Evolutionary conservation across 1,140 invertebrate genomes (phyloP).

Genomic region (Leptinotarsa defecta): DNA sequence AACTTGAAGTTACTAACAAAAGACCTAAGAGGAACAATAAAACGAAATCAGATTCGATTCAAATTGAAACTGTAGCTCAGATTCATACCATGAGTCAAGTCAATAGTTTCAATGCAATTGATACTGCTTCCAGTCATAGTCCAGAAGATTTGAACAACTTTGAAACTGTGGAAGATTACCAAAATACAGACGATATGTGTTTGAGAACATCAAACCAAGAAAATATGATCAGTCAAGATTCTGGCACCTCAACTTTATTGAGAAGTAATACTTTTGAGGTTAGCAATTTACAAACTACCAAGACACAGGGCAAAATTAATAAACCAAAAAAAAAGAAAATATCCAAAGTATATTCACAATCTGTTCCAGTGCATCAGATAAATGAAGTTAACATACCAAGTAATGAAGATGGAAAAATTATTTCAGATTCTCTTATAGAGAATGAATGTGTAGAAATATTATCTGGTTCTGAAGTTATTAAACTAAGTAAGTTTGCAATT

Average conservation of each 20-base stretch:
- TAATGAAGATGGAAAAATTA: too few species aligned
- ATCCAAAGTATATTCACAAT: background rate
- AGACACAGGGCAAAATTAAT: background rate
- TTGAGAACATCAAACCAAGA: background rate
- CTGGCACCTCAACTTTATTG: background rate
- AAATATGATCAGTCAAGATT: background rate
- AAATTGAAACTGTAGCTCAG: background rate
- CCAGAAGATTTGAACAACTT: too few species aligned
- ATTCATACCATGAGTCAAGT: background rate
- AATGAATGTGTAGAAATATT: too few species aligned
- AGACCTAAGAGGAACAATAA: too few species aligned
- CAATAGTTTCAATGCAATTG: background rate
- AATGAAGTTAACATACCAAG: too few species aligned
- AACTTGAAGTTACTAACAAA: too few species aligned
- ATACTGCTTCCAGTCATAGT: background rate
- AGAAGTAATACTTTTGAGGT: constrained; percentile 1
- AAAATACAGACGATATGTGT: background rate
- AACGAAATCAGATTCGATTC: too few species aligned
- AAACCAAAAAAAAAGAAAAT: constrained; percentile 2
- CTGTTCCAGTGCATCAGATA: too few species aligned
- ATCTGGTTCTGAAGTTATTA: too few species aligned
- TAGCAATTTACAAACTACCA: background rate
- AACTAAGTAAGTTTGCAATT: too few species aligned
- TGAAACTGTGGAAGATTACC: background rate
- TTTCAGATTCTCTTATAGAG: too few species aligned